Evolutionary conservation across 2,797 vertebrate genomes (phyloP).

Genomic region (Danio kyathit): DNA sequence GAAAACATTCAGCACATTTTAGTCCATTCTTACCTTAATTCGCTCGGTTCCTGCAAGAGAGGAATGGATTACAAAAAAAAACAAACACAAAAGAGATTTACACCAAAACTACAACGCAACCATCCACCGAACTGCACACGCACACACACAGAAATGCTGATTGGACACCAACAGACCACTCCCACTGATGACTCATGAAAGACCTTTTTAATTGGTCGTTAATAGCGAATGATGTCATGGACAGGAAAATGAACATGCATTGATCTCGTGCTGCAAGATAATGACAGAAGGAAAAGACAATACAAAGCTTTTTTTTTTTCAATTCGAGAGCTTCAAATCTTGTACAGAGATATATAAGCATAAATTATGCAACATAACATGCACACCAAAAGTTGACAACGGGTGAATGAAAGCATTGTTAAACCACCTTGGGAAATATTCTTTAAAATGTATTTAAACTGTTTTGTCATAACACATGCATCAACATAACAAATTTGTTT

Average conservation of each 20-base stretch:
- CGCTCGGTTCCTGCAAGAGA: conserved; percentile 78
- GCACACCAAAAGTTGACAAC: conserved; percentile 20
- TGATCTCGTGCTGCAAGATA: conserved; percentile 54
- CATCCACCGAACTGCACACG: conserved; percentile 33
- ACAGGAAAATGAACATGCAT: conserved; percentile 57
- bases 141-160: conserved; percentile 16
- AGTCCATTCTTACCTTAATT: conserved; percentile 78
- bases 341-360: conserved; percentile 21
- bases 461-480: not conserved
- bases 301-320: conserved; percentile 38
- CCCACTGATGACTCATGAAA: conserved; percentile 34
- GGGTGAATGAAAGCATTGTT: conserved; percentile 13
- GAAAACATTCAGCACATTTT: conserved; percentile 36
- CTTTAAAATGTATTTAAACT: too few relatives aligned
- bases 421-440: conserved; percentile 12
- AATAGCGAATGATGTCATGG: conserved; percentile 43
- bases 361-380: conserved; percentile 37
- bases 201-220: conserved; percentile 47
- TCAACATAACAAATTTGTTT: not conserved
- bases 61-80: conserved; percentile 65
- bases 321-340: conserved; percentile 32
- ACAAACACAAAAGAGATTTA: conserved; percentile 60
- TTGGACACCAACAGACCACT: conserved; percentile 53
- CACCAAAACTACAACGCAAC: conserved; percentile 46
- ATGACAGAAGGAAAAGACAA: conserved; percentile 44